Conservation (phyloP, 2,797 vertebrate genomes). For the Enteromius trimaculatus region DNA sequence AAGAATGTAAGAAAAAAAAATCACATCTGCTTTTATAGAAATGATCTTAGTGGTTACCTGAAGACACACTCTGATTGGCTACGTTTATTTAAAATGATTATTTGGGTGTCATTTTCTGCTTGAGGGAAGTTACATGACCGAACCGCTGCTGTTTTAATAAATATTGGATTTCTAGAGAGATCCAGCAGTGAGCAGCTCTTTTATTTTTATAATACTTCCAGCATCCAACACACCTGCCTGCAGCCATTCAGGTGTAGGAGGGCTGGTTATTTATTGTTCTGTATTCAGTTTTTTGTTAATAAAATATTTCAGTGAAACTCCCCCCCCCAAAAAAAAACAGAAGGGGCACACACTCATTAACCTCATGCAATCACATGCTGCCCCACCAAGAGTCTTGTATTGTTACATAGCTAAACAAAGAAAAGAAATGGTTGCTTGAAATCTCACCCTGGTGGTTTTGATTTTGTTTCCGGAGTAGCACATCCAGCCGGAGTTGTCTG, state of each 20-base stretch:
- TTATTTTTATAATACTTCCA: neutral
- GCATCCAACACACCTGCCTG: neutral
- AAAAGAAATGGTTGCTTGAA: conserved; percentile 54
- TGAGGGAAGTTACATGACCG: neutral
- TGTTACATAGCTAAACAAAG: conserved; percentile 7
- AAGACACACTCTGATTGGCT: neutral
- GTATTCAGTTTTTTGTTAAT: neutral
- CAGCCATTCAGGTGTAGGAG: conserved; percentile 3
- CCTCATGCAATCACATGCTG: neutral
- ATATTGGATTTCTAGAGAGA: conserved; percentile 5
- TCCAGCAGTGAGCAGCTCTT: neutral
- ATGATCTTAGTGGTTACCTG: neutral
- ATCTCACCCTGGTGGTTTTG: conserved; percentile 99
- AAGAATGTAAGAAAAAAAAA: neutral
- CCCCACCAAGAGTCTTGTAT: neutral
- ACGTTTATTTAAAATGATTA: neutral
- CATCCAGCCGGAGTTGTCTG: conserved; percentile 99
- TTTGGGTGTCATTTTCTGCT: neutral
- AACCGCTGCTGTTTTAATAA: conserved; percentile 4
- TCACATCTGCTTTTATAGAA: neutral
- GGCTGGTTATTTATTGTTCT: conserved; percentile 7
- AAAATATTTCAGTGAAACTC: neutral
- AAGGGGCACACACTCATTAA: neutral
- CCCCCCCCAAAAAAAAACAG: neutral
- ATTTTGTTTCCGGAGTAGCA: conserved; percentile 99